phyloP scores from a whole-genome alignment of 37 sponge, comb jelly and placozoan genomes.

The Haliclona indistincta region DNA sequence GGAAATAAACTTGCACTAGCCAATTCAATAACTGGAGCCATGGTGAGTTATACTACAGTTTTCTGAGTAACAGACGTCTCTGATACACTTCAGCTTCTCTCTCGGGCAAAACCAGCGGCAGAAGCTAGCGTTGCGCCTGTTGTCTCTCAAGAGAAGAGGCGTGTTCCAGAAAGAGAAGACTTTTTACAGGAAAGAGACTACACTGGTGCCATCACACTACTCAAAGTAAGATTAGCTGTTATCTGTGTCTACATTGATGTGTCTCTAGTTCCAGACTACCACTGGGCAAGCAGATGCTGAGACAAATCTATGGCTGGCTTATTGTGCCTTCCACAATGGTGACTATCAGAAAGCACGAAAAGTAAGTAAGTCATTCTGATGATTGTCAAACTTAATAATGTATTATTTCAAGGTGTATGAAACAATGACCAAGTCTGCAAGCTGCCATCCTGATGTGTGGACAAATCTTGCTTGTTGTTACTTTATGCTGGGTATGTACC shows the following conservation, averaged over 20 bases:
- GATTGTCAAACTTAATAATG: neutral
- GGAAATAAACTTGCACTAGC: no score
- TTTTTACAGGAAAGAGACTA: constrained; percentile 87
- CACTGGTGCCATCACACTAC: constrained; percentile 90
- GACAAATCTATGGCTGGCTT: constrained; percentile 86
- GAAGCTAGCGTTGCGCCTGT: neutral
- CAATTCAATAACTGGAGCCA: neutral
- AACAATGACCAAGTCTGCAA: constrained; percentile 40
- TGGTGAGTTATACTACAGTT: neutral
- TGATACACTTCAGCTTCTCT: constrained; percentile 44
- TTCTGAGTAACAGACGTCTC: neutral
- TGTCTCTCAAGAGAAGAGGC: constrained; percentile 9
- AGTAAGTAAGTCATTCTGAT: constrained; percentile 28
- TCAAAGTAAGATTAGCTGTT: constrained; percentile 83
- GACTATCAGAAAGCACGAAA: constrained; percentile 80
- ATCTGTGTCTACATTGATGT: no score
- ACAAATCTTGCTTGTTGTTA: constrained; percentile 82
- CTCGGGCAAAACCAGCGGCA: constrained; percentile 73
- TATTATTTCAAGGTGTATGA: constrained; percentile 81
- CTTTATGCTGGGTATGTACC: constrained; percentile 97
- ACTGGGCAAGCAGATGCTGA: constrained; percentile 52
- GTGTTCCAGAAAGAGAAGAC: constrained; percentile 89
- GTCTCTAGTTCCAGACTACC: constrained; percentile 45
- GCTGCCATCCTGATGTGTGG: constrained; percentile 74
- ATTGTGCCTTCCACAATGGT: constrained; percentile 91